Conservation (phyloP, 2,888 invertebrate species). For the Byasa hedistus region DNA sequence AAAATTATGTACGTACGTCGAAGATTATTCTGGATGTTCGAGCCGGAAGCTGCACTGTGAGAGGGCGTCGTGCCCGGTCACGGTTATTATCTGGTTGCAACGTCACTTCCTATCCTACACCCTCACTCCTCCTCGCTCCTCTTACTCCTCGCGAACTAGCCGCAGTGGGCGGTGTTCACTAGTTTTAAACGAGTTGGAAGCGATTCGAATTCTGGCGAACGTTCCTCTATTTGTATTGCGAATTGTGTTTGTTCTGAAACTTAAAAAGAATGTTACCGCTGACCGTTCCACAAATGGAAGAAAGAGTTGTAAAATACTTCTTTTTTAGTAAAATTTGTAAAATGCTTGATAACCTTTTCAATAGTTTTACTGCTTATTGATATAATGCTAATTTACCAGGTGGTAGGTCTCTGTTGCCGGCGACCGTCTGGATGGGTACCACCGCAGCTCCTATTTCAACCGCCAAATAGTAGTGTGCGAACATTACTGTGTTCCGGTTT, state of each 20-base stretch:
- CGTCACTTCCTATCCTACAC: slow-evolving; percentile 67
- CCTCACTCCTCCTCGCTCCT: slow-evolving; percentile 36
- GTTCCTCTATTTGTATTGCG: slow-evolving; percentile 23
- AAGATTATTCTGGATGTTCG: slow-evolving; percentile 69
- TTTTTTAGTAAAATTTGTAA: not conserved
- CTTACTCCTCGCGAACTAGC: not conserved
- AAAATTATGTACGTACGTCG: slow-evolving; percentile 72
- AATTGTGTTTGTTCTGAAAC: slow-evolving; percentile 16
- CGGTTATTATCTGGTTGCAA: slow-evolving; percentile 72
- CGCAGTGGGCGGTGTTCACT: slow-evolving; percentile 26
- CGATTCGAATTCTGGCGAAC: slow-evolving; percentile 23
- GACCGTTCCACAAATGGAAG: not conserved
- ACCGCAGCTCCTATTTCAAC: too few relatives aligned
- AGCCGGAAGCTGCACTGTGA: slow-evolving; percentile 69
- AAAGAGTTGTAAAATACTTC: not conserved
- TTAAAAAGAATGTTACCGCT: slow-evolving; percentile 16
- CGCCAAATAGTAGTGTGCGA: too few relatives aligned
- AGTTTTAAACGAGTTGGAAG: slow-evolving; percentile 22
- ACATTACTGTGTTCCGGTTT: too few relatives aligned
- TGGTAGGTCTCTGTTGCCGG: too few relatives aligned
- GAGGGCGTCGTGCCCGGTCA: slow-evolving; percentile 58
- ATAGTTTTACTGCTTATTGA: too few relatives aligned
- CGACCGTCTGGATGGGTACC: too few relatives aligned
- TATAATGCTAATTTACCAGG: too few relatives aligned
- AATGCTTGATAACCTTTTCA: too few relatives aligned